Percentiles rank a stretch among this genome's conserved stretches.
These are phyloP conservation scores for Caranx ignobilis DNA, from an alignment of 2,113 vertebrate species.

Conservation along the genomic window DNA sequence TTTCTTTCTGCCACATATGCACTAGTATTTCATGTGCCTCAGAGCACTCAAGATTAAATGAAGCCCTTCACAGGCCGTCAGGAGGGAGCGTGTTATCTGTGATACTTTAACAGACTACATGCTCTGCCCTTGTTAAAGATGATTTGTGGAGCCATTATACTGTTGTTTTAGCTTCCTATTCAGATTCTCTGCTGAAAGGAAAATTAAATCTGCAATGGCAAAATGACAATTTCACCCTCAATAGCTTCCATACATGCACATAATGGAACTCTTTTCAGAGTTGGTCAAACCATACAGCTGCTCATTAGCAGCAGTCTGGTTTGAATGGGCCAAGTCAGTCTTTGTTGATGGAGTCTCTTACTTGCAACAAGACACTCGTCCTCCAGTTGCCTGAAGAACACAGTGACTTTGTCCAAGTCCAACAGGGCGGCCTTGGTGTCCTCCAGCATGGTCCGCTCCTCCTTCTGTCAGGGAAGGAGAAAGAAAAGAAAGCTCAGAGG, in stretches of 20 bases:
- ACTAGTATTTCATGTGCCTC: conserved; percentile 5
- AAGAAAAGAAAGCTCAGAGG: conserved; percentile 51
- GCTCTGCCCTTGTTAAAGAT: conserved; percentile 33
- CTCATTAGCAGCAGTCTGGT: conserved; percentile 55
- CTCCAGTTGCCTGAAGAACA: conserved; percentile 93
- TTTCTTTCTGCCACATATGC: background rate
- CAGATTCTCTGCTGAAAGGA: conserved; percentile 16
- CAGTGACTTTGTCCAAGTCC: conserved; percentile 95
- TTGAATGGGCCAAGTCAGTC: conserved; percentile 57
- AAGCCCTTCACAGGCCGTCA: conserved; percentile 6
- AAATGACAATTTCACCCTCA: conserved; percentile 47
- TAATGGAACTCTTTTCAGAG: conserved; percentile 63
- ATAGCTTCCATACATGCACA: conserved; percentile 40
- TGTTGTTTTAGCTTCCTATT: conserved; percentile 47
- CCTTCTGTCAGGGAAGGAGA: conserved; percentile 84
- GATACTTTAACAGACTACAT: background rate
- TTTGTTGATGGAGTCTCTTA: conserved; percentile 81
- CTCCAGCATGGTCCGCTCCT: conserved; percentile 95
- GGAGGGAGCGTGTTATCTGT: conserved; percentile 2
- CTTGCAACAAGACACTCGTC: conserved; percentile 95
- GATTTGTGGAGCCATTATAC: conserved; percentile 44
- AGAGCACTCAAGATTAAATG: conserved; percentile 18
- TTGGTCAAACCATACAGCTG: conserved; percentile 68
- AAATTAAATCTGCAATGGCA: conserved; percentile 45
- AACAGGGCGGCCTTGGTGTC: conserved; percentile 93